Conservation (phyloP, 2,888 invertebrate species). For the Hypolimnas misippus region DNA sequence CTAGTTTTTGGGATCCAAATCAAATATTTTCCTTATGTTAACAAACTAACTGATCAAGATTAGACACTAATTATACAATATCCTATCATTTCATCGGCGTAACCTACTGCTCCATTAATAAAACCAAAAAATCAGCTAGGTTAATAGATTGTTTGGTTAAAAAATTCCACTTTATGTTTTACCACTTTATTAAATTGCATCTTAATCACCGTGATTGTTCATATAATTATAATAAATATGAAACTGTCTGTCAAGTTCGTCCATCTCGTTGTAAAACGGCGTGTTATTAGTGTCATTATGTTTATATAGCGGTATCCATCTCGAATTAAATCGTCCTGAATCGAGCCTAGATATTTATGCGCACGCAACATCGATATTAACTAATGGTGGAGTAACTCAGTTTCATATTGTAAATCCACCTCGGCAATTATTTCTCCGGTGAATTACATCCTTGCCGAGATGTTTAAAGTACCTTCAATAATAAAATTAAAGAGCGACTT, state of each 20-base stretch:
- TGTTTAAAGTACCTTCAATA: conserved; percentile 11
- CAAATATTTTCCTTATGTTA: too few species aligned
- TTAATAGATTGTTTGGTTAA: too few species aligned
- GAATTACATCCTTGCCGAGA: conserved; percentile 25
- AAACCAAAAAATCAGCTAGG: too few species aligned
- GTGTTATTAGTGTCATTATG: conserved; percentile 37
- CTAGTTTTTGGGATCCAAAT: too few species aligned
- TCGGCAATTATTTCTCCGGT: conserved; percentile 28
- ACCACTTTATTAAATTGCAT: too few species aligned
- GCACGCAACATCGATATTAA: conserved; percentile 43
- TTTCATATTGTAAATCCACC: conserved; percentile 30
- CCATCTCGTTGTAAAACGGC: conserved; percentile 12
- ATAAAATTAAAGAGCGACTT: conserved; percentile 19
- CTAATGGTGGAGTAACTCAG: conserved; percentile 39
- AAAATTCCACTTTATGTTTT: too few species aligned
- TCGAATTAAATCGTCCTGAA: conserved; percentile 39
- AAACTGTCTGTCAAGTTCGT: background rate
- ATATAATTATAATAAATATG: background rate
- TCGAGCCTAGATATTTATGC: conserved; percentile 33
- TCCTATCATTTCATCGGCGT: too few species aligned
- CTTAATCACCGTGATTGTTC: too few species aligned
- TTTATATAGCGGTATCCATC: conserved; percentile 34
- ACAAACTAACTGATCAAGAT: too few species aligned
- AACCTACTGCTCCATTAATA: too few species aligned
- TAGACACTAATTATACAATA: too few species aligned